Evolutionary conservation across 2,888 invertebrate genomes (phyloP).

Genomic region (Artemia sp.): DNA sequence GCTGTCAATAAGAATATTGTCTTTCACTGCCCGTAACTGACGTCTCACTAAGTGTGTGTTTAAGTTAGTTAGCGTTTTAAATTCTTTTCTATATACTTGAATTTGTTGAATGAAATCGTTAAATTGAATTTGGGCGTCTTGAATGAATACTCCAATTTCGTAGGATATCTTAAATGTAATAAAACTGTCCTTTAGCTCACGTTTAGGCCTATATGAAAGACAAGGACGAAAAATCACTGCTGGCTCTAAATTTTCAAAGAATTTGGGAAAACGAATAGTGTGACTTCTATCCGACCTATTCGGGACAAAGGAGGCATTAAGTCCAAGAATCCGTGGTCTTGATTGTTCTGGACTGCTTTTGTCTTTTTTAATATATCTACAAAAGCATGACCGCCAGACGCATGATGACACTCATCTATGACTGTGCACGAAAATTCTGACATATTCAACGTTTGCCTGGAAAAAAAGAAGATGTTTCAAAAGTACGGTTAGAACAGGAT

Average conservation of each 20-base stretch:
- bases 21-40: constrained; percentile 6
- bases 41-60: not conserved
- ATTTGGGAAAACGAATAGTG: not conserved
- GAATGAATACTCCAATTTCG: not conserved
- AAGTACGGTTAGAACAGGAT: no score
- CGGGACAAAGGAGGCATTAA: constrained; percentile 11
- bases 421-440: constrained; percentile 10
- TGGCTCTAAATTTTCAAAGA: not conserved
- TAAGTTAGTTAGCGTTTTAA: not conserved
- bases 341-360: not conserved
- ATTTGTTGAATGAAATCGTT: not conserved
- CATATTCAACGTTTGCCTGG: not conserved
- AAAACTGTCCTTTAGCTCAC: not conserved
- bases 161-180: not conserved
- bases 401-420: constrained; percentile 18
- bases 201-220: not conserved
- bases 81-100: no score
- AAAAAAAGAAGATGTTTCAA: not conserved
- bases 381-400: constrained; percentile 11
- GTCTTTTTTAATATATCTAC: not conserved
- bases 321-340: constrained; percentile 15
- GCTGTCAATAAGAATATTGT: no score
- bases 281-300: not conserved
- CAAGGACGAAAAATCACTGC: constrained; percentile 15
- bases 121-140: not conserved